phyloP scores from a whole-genome alignment of 64 coral and sea anemone species.

The Porites australiensis region DNA sequence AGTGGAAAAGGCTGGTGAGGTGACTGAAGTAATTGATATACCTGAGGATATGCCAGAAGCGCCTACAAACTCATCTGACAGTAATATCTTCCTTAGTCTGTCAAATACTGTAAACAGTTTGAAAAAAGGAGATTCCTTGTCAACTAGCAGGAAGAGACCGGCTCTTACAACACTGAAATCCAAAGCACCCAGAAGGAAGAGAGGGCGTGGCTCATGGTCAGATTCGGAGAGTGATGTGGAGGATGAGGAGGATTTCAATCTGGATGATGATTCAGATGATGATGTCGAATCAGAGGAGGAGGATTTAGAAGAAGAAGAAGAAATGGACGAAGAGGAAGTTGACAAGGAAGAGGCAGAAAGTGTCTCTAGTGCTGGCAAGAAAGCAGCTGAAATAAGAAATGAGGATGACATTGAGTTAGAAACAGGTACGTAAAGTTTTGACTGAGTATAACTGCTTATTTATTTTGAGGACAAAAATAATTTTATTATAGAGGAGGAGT shows the following conservation, averaged over 20 bases:
- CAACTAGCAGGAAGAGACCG: not conserved
- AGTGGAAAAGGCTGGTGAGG: not conserved
- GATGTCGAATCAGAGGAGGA: not conserved
- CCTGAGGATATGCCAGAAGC: not conserved
- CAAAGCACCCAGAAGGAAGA: not conserved
- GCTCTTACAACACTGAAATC: not conserved
- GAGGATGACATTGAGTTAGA: not conserved
- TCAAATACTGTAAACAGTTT: not conserved
- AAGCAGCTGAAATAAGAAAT: not conserved
- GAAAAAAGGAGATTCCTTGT: not conserved
- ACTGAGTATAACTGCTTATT: too few relatives aligned
- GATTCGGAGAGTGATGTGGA: conserved; percentile 29
- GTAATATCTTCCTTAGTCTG: not conserved
- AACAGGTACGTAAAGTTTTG: not conserved
- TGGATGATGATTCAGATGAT: conserved; percentile 50
- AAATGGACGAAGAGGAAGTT: not conserved
- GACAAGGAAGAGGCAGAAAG: not conserved
- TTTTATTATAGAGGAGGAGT: too few relatives aligned
- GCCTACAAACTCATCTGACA: not conserved
- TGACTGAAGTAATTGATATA: not conserved
- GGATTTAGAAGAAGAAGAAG: not conserved
- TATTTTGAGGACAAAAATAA: too few relatives aligned
- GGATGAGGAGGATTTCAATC: not conserved
- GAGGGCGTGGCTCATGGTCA: not conserved
- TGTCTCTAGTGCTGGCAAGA: not conserved